phyloP scores from a whole-genome alignment of 2,113 vertebrate genomes.

The Donacobius atricapilla region DNA sequence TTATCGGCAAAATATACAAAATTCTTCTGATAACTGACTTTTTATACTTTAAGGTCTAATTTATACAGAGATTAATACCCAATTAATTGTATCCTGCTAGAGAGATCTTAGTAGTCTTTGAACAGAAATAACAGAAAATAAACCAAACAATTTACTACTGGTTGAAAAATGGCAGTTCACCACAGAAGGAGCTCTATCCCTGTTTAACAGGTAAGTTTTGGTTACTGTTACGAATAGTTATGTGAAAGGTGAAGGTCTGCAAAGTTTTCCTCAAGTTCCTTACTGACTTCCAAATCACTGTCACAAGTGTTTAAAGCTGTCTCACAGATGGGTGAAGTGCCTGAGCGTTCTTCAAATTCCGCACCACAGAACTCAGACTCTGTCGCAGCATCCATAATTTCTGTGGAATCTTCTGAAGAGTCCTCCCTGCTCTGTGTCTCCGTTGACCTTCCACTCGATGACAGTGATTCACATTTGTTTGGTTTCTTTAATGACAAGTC shows the following conservation, averaged over 20 bases:
- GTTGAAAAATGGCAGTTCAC: not conserved
- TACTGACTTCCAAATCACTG: slow-evolving; percentile 1
- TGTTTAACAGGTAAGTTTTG: not conserved
- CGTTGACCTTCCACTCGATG: not conserved
- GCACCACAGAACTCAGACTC: not conserved
- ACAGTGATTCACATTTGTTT: not conserved
- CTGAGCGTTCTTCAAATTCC: not conserved
- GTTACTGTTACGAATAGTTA: not conserved
- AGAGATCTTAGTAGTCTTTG: not conserved
- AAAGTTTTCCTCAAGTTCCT: slow-evolving; percentile 8
- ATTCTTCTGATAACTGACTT: not conserved
- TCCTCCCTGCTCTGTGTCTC: not conserved
- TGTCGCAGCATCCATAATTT: not conserved
- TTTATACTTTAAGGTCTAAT: not conserved
- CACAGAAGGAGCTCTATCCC: not conserved
- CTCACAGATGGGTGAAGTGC: not conserved
- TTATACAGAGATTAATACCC: not conserved
- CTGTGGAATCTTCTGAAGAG: not conserved
- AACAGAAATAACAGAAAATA: not conserved
- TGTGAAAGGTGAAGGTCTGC: not conserved
- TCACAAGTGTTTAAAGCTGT: not conserved
- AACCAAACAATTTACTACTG: not conserved
- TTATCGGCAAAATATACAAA: not conserved
- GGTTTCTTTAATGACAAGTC: not conserved
- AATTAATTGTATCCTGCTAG: not conserved